Conservation (phyloP, 1,140 invertebrate genomes). For the Chymomyza costata region DNA sequence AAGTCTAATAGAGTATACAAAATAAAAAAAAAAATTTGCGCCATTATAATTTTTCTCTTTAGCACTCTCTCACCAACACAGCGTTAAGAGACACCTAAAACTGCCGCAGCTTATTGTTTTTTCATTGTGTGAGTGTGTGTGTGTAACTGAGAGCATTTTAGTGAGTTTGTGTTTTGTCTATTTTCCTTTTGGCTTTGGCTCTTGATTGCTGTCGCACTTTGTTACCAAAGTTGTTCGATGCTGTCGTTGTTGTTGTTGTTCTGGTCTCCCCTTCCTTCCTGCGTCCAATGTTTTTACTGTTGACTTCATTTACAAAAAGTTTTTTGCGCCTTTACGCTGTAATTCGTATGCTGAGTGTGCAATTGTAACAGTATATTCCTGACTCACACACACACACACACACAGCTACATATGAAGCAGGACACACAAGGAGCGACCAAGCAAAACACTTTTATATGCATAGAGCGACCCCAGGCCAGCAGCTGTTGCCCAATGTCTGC, state of each 20-base stretch:
- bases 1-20: too few relatives aligned
- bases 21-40: conserved; percentile 25
- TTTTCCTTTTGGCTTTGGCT: conserved; percentile 43
- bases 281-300: conserved; percentile 17
- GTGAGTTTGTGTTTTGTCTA: conserved; percentile 54
- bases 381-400: conserved; percentile 29
- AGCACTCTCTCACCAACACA: conserved; percentile 1
- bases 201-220: conserved; percentile 63
- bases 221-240: conserved; percentile 27
- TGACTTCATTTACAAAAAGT: conserved; percentile 50
- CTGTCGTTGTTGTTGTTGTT: background rate
- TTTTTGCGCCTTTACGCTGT: conserved; percentile 68
- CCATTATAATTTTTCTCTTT: conserved; percentile 44
- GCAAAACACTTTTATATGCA: conserved; percentile 68
- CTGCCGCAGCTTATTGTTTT: conserved; percentile 60
- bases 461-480: conserved; percentile 7
- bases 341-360: conserved; percentile 72
- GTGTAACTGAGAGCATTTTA: too few relatives aligned
- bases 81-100: conserved; percentile 24
- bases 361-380: conserved; percentile 67
- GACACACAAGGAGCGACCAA: conserved; percentile 4
- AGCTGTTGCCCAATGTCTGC: too few relatives aligned
- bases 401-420: conserved; percentile 24
- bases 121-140: conserved; percentile 35
- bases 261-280: background rate